These are phyloP conservation scores for Hycleus phaleratus DNA, from an alignment of 1,140 invertebrate species.

Conservation along the genomic window DNA sequence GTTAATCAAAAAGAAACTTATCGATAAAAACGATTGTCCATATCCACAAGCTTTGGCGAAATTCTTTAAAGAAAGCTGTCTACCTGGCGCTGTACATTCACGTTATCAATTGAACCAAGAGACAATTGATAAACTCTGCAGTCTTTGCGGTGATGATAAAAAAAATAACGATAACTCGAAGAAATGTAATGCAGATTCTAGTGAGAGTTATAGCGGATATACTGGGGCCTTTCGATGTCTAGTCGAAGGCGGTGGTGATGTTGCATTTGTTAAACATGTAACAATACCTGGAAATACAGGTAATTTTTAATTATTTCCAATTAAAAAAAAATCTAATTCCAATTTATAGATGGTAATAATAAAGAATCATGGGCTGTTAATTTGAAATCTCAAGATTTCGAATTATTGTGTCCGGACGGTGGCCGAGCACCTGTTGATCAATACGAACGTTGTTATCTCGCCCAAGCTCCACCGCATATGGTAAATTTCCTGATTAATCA, in stretches of 20 bases:
- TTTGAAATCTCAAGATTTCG: conserved; percentile 52
- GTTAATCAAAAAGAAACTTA: conserved; percentile 42
- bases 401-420: conserved; percentile 60
- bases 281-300: conserved; percentile 50
- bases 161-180: conserved; percentile 35
- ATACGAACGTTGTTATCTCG: conserved; percentile 54
- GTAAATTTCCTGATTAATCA: conserved; percentile 25
- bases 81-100: conserved; percentile 23
- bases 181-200: conserved; percentile 40
- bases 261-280: conserved; percentile 54
- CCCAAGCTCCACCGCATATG: conserved; percentile 51
- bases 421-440: conserved; percentile 44
- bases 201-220: conserved; percentile 42
- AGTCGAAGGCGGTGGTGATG: conserved; percentile 52
- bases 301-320: conserved; percentile 4
- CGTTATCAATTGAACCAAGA: conserved; percentile 7
- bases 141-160: conserved; percentile 41
- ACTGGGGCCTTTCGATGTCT: conserved; percentile 50
- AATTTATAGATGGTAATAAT: conserved; percentile 49
- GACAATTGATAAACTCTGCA: conserved; percentile 36
- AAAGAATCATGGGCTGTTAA: conserved; percentile 47
- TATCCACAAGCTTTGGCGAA: conserved; percentile 41
- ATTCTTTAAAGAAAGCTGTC: conserved; percentile 44
- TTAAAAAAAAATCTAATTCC: not conserved
- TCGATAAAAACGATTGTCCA: conserved; percentile 41